Evolutionary conservation across 1,140 invertebrate species (phyloP), one percentile per base, ranked within the genome.

Genomic region (Aphelenchoides fujianensis): DNA sequence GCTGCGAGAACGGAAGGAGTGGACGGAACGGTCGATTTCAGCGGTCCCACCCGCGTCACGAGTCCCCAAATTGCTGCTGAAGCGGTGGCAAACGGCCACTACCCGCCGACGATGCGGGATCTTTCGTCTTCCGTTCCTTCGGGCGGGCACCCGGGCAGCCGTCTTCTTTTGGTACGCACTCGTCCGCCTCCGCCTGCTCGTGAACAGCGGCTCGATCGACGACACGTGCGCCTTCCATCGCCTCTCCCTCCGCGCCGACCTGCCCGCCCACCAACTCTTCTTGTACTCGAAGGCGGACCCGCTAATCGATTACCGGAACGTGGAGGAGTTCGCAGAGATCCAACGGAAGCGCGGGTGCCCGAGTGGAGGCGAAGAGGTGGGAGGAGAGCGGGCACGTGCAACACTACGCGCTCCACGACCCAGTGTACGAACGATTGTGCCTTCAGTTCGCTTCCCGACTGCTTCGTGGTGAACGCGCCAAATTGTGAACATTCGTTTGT

Each of bases 271-370:
- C 34, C 55, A 59, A 59, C 55, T 59, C 5, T 59, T 30, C 55
- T 7, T 59, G 34, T 59, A 59, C 19, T 59, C 55, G 5, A 59
- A 7, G 5, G 23, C 5, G 5, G 55, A 59, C 19, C 5, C 12
- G 28, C 5, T 59, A 7, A 59, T 59, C 19, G 5, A 59, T 23
- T 59, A 19, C 5, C 5, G 55, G 34, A 27, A 59, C 23, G 55
- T 59, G 12, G 55, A 59, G 23, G 55, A 59, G 5, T 59, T 59
- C 34, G 34, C 34, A 30, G 55, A 59, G 23, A 7, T 59, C 34
- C 55, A 59, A 59, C 55, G 55, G 12, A 5, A 19, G 23, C 5
- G n/a, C 5, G 19, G 19, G 55, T 30, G 5, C 23, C 19, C 28
- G 34, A 5, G 23, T 59, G 12, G 5, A 19, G 23, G 23, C 55